phyloP scores from a whole-genome alignment of 2,113 vertebrate genomes.

The Limnothrissa miodon region DNA sequence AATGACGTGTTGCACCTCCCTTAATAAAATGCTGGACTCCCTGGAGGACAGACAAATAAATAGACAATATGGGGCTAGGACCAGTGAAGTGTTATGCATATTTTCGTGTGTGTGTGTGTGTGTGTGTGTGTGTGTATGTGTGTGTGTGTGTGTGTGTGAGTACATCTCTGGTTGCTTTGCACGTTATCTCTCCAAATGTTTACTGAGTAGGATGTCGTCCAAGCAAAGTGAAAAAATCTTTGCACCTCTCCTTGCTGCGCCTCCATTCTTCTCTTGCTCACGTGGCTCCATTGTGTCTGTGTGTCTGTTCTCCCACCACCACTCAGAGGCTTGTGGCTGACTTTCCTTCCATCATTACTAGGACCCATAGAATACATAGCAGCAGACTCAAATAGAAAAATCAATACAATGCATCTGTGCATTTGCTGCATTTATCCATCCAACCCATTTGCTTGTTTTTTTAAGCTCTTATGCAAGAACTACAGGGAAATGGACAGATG shows the following conservation, averaged over 20 bases:
- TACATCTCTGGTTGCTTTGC: not conserved
- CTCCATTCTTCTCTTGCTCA: not conserved
- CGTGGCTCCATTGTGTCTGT: not conserved
- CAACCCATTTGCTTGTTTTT: not conserved
- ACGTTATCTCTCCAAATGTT: constrained; percentile 68
- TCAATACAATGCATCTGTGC: not conserved
- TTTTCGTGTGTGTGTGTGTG: constrained; percentile 19
- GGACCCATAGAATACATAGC: not conserved
- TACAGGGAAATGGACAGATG: too few relatives aligned
- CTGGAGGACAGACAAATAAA: constrained; percentile 29
- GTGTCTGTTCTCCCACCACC: not conserved
- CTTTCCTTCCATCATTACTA: not conserved
- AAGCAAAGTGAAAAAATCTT: constrained; percentile 68
- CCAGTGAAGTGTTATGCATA: not conserved
- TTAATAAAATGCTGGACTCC: constrained; percentile 43
- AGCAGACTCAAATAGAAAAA: not conserved
- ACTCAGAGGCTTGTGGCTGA: not conserved
- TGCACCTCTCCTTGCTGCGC: constrained; percentile 60
- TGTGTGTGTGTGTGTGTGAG: constrained; percentile 26
- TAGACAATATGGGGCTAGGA: constrained; percentile 29
- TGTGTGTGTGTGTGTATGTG: constrained; percentile 34
- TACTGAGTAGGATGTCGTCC: constrained; percentile 49
- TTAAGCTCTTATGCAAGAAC: not conserved
- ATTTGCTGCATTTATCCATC: not conserved
- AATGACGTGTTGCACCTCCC: constrained; percentile 41